phyloP scores from a whole-genome alignment of 2,797 vertebrate species.

The Psittacula derbiana region DNA sequence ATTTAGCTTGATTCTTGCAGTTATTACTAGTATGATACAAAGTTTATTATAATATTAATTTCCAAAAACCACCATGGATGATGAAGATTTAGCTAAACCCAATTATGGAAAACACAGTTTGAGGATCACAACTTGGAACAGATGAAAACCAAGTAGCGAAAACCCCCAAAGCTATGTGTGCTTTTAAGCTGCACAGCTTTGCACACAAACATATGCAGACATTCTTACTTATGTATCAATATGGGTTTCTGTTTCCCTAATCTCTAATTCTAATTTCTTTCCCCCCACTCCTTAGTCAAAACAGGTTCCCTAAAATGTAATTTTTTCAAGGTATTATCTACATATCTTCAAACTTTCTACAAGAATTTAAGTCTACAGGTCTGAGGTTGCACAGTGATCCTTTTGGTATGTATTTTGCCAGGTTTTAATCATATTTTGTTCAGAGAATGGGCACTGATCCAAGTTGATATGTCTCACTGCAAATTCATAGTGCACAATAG shows the following conservation, averaged over 20 bases:
- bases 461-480: neutral
- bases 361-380: neutral
- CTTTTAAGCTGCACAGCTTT: neutral
- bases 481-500: neutral
- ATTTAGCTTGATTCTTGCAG: neutral
- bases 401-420: neutral
- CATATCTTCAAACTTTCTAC: neutral
- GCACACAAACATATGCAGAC: neutral
- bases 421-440: neutral
- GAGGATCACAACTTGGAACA: neutral
- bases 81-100: conserved; percentile 16
- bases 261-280: neutral
- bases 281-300: neutral
- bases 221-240: neutral
- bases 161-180: neutral
- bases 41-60: neutral
- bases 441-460: neutral
- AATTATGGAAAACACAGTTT: conserved; percentile 4
- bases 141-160: conserved; percentile 27
- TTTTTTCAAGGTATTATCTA: neutral
- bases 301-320: neutral
- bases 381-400: neutral
- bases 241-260: neutral
- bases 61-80: neutral
- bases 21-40: neutral